A percentile compares a stretch with the other conserved stretches of the same genome.
Evolutionary conservation across 2,113 vertebrate genomes (phyloP).

Genomic region (Orientallactaga bullata): DNA sequence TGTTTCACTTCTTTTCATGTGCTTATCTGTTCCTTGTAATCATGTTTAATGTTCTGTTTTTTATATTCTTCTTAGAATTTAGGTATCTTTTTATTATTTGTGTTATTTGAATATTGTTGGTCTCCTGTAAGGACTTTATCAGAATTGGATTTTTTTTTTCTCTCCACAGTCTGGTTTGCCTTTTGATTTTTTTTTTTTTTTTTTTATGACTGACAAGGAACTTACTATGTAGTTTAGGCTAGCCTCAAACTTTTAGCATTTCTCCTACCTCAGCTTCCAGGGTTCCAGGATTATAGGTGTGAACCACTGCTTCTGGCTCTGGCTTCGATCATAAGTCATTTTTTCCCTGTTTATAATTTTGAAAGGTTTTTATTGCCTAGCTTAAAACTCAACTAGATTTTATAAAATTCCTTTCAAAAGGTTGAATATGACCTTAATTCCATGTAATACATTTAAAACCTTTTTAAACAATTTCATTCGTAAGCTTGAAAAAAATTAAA

Average conservation of each 20-base stretch:
- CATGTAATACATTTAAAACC: neutral
- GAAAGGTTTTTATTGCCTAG: neutral
- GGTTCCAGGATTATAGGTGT: no score
- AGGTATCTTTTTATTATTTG: neutral
- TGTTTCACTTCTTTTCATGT: neutral
- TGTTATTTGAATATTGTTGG: neutral
- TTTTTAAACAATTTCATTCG: neutral
- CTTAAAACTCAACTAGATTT: neutral
- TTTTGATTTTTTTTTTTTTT: no score
- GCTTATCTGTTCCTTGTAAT: neutral
- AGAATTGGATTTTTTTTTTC: neutral
- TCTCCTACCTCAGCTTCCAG: no score
- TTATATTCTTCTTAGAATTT: neutral
- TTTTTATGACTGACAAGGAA: no score
- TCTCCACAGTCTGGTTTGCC: no score
- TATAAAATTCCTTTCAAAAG: neutral
- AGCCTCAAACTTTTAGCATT: no score
- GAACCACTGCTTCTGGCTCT: no score
- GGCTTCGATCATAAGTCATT: neutral
- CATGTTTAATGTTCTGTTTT: neutral
- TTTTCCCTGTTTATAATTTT: neutral
- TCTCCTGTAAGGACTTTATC: neutral
- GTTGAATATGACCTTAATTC: neutral
- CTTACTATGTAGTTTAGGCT: no score
- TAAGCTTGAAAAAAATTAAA: neutral